These are phyloP conservation scores for Pelusios castaneus DNA, from an alignment of 2,113 vertebrate species.

Conservation along the genomic window DNA sequence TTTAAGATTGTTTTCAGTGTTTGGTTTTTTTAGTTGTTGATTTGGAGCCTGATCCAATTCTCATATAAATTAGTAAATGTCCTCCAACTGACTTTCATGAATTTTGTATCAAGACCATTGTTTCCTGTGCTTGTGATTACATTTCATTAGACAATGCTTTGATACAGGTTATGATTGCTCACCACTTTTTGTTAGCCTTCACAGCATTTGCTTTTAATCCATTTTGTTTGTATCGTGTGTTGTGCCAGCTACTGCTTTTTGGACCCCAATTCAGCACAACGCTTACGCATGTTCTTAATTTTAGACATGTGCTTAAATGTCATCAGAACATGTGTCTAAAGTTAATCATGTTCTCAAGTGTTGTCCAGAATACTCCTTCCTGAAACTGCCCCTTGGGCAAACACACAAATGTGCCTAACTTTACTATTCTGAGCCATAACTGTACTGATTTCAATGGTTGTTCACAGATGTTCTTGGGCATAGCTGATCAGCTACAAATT, in stretches of 20 bases:
- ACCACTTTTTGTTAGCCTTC: not conserved
- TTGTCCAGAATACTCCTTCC: not conserved
- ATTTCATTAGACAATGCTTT: rapidly evolving
- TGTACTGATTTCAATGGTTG: rapidly evolving
- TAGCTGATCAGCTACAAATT: not conserved
- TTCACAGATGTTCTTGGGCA: not conserved
- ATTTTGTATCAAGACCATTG: not conserved
- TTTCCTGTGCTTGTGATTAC: not conserved
- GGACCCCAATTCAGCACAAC: not conserved
- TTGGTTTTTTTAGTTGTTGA: not conserved
- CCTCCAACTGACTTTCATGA: not conserved
- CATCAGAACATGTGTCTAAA: not conserved
- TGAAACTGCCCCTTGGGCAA: not conserved
- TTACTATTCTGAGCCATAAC: not conserved
- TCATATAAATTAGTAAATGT: not conserved
- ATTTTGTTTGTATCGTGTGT: not conserved
- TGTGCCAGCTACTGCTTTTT: not conserved
- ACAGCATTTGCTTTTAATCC: not conserved
- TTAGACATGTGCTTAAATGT: not conserved
- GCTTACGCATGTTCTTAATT: not conserved
- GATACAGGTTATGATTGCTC: not conserved
- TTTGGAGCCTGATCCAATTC: not conserved
- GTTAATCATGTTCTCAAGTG: not conserved
- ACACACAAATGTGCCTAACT: not conserved
- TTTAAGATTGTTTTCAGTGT: not conserved